Conservation (phyloP, 2,797 vertebrate genomes). For the Mallotus villosus region DNA sequence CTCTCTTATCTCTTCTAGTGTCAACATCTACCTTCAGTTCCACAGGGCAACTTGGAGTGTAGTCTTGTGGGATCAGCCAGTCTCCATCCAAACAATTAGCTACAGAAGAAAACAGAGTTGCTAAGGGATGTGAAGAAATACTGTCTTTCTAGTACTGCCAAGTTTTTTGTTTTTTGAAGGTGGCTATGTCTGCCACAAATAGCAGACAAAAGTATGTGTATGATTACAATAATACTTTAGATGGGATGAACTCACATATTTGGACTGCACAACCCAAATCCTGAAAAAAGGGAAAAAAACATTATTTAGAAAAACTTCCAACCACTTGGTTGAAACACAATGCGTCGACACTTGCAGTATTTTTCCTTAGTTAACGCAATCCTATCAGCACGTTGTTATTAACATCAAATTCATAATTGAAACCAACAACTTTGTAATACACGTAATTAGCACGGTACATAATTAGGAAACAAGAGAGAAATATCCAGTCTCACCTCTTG, state of each 20-base stretch:
- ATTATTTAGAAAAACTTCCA: background rate
- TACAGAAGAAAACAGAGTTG: constrained; percentile 28
- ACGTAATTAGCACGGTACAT: background rate
- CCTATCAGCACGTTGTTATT: too few species aligned
- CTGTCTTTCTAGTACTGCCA: background rate
- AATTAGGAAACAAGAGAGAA: background rate
- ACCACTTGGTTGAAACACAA: background rate
- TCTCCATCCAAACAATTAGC: constrained; percentile 64
- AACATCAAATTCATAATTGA: too few species aligned
- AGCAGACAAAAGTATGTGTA: too few species aligned
- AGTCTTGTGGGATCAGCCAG: constrained; percentile 17
- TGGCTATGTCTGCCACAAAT: background rate
- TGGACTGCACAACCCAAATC: constrained; percentile 47
- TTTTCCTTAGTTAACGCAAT: too few species aligned
- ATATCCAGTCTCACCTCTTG: constrained; percentile 53
- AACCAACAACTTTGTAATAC: too few species aligned
- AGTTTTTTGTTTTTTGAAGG: background rate
- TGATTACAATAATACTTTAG: background rate
- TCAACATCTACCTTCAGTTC: constrained; percentile 39
- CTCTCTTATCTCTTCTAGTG: constrained; percentile 40
- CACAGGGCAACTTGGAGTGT: constrained; percentile 66
- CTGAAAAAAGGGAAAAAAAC: constrained; percentile 31
- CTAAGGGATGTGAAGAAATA: background rate
- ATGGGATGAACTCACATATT: constrained; percentile 54
- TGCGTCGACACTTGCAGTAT: background rate